Conservation (phyloP, 1,140 invertebrate genomes). For the Anagrus nilaparvatae region DNA sequence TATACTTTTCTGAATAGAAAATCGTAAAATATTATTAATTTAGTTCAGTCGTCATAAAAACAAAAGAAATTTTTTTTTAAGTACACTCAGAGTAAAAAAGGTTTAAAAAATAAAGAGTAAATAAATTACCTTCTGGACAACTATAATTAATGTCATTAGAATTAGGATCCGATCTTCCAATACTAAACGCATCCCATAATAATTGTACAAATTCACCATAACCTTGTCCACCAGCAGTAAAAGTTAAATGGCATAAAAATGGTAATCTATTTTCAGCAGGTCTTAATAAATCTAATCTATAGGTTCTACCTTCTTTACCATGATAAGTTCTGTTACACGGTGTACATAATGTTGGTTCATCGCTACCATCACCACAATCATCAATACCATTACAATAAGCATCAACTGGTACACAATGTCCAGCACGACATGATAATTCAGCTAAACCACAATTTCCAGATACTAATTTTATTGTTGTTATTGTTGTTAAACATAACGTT, state of each 20-base stretch:
- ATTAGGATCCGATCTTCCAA: conserved; percentile 58
- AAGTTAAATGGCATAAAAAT: conserved; percentile 79
- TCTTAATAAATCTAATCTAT: conserved; percentile 60
- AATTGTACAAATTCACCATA: conserved; percentile 78
- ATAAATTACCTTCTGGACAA: conserved; percentile 54
- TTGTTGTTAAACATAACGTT: conserved; percentile 10
- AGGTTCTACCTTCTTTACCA: conserved; percentile 73
- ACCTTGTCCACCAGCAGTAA: conserved; percentile 73
- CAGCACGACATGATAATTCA: conserved; percentile 70
- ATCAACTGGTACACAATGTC: conserved; percentile 71
- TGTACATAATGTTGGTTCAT: conserved; percentile 74
- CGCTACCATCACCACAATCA: conserved; percentile 73
- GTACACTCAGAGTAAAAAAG: too few species aligned
- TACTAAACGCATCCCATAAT: conserved; percentile 72
- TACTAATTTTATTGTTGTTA: conserved; percentile 14
- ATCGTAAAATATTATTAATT: too few species aligned
- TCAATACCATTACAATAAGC: conserved; percentile 73
- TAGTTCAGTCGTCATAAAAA: too few species aligned
- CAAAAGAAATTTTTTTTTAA: too few species aligned
- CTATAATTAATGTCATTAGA: conserved; percentile 48
- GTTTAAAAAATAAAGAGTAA: neutral
- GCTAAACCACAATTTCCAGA: conserved; percentile 59
- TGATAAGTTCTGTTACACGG: conserved; percentile 83
- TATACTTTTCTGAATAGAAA: too few species aligned
- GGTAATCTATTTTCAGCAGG: conserved; percentile 60